A percentile compares a stretch with the other conserved stretches of the same genome.
phyloP scores from a whole-genome alignment of 2,113 vertebrate genomes.

The Austrofundulus limnaeus region DNA sequence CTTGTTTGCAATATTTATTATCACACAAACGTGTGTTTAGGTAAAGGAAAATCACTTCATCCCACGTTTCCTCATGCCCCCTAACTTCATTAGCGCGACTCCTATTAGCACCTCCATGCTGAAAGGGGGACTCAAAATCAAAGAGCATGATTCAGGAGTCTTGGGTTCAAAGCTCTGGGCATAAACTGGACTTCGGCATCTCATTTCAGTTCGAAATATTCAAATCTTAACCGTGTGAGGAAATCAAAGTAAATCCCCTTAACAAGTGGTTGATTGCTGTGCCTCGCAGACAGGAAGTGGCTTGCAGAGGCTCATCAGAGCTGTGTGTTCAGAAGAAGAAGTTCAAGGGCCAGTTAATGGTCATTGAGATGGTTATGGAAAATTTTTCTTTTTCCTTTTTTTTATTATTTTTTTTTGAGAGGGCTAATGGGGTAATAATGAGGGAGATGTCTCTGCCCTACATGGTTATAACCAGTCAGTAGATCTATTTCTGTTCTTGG shows the following conservation, averaged over 20 bases:
- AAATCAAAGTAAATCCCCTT: constrained; percentile 76
- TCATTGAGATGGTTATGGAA: constrained; percentile 57
- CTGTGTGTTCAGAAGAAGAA: constrained; percentile 58
- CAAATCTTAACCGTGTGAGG: constrained; percentile 74
- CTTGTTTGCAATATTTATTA: constrained; percentile 41
- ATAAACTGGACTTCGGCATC: constrained; percentile 72
- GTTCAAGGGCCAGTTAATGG: constrained; percentile 74
- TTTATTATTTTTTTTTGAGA: constrained; percentile 40
- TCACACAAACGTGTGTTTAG: constrained; percentile 52
- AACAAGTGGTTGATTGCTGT: constrained; percentile 73
- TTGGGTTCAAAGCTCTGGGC: constrained; percentile 78
- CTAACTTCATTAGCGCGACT: constrained; percentile 74
- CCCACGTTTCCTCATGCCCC: constrained; percentile 50
- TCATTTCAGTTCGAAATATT: constrained; percentile 81
- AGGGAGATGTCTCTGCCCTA: constrained; percentile 53
- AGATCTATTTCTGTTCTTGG: constrained; percentile 56
- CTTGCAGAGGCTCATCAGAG: constrained; percentile 48
- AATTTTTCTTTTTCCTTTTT: too few species aligned
- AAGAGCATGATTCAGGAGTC: constrained; percentile 79
- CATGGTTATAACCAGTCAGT: constrained; percentile 43
- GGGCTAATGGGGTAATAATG: constrained; percentile 69
- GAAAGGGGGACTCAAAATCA: constrained; percentile 75
- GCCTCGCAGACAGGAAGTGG: constrained; percentile 66
- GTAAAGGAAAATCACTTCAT: constrained; percentile 58
- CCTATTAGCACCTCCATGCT: constrained; percentile 74